Evolutionary conservation across 2,888 invertebrate species (phyloP).

Genomic region (Eilema depressum): DNA sequence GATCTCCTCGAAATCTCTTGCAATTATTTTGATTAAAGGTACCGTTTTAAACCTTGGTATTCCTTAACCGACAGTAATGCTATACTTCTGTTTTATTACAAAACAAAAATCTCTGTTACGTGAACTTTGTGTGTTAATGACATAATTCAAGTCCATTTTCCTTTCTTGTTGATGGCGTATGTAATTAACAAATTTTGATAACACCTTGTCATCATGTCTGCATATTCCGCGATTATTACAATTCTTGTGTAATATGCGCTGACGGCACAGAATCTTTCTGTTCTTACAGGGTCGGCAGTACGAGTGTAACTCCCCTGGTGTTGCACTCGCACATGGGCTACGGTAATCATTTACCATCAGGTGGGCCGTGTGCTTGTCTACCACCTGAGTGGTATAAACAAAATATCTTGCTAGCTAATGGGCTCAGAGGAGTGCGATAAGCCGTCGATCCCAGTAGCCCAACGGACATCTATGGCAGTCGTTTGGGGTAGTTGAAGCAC

Average conservation of each 20-base stretch:
- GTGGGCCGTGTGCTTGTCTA: too few species aligned
- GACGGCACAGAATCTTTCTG: too few species aligned
- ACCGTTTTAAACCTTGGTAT: slow-evolving; percentile 15
- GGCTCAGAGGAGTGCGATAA: too few species aligned
- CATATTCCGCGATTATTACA: background rate
- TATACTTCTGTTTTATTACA: background rate
- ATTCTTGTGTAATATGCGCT: background rate
- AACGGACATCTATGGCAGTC: too few species aligned
- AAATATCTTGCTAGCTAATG: too few species aligned
- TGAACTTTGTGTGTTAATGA: slow-evolving; percentile 40
- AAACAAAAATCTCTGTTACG: slow-evolving; percentile 28
- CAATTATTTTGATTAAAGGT: slow-evolving; percentile 7
- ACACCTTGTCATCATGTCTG: background rate
- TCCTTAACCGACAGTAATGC: slow-evolving; percentile 11
- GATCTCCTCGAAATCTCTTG: background rate
- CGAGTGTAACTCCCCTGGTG: too few species aligned
- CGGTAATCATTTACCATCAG: too few species aligned
- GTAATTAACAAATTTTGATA: slow-evolving; percentile 32
- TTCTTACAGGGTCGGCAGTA: too few species aligned
- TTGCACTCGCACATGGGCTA: too few species aligned
- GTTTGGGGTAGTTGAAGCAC: too few species aligned
- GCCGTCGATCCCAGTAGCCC: too few species aligned
- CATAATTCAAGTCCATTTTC: slow-evolving; percentile 33
- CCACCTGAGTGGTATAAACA: too few species aligned
- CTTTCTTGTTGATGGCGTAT: slow-evolving; percentile 41